These are phyloP conservation scores for Petaurus breviceps DNA, from an alignment of 2,113 vertebrate species.

Conservation along the genomic window DNA sequence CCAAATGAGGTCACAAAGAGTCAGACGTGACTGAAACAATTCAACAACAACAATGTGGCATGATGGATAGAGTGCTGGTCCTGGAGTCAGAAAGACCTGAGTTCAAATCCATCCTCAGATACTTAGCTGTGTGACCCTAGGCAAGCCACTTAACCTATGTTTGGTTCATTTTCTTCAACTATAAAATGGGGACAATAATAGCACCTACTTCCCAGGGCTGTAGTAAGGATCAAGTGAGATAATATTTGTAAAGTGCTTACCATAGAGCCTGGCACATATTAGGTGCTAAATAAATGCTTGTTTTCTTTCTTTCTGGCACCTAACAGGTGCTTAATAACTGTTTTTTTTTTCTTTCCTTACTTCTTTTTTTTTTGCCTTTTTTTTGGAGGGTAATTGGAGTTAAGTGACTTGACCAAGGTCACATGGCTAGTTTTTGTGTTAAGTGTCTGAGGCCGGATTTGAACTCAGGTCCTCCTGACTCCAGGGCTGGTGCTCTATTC, in stretches of 20 bases:
- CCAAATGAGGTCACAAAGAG: neutral
- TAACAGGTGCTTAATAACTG: neutral
- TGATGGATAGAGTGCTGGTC: neutral
- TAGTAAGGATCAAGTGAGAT: neutral
- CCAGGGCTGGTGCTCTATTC: too few relatives aligned
- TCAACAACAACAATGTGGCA: neutral
- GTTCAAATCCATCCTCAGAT: neutral
- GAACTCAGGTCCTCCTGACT: too few relatives aligned
- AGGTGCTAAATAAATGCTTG: neutral
- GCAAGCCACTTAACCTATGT: neutral
- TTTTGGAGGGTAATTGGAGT: too few relatives aligned
- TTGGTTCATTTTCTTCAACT: neutral
- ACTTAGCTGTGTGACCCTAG: neutral
- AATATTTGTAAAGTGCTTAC: neutral
- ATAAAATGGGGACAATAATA: neutral
- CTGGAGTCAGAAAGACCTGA: neutral
- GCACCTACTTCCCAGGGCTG: neutral
- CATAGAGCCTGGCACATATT: neutral
- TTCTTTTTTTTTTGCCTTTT: neutral
- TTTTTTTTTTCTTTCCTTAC: neutral
- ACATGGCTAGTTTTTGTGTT: too few relatives aligned
- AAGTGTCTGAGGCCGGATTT: too few relatives aligned
- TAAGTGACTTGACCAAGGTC: too few relatives aligned
- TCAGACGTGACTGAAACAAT: neutral
- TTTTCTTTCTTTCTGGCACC: neutral